Evolutionary conservation across 1,140 invertebrate genomes (phyloP).

Genomic region (Ceratina calcarata): DNA sequence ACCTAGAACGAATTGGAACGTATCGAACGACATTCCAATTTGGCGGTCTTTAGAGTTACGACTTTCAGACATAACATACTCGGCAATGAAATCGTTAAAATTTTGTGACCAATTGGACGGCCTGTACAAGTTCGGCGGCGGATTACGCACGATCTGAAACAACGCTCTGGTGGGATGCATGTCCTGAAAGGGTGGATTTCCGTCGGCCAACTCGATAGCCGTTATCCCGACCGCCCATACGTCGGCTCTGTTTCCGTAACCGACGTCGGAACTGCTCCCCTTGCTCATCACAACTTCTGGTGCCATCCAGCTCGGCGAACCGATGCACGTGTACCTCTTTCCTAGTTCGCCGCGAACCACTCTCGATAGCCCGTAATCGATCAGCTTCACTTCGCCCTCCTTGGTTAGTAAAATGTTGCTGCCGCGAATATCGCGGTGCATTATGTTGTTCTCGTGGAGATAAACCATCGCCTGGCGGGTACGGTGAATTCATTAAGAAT

Average conservation of each 20-base stretch:
- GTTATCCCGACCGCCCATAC: constrained; percentile 97
- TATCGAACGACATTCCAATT: neutral
- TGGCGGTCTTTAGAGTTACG: too few relatives aligned
- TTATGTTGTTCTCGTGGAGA: constrained; percentile 91
- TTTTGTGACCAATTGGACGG: constrained; percentile 89
- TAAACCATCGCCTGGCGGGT: constrained; percentile 85
- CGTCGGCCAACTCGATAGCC: constrained; percentile 94
- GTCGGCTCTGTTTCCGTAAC: constrained; percentile 89
- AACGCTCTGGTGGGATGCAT: constrained; percentile 93
- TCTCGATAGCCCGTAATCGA: constrained; percentile 92
- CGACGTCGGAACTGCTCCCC: constrained; percentile 55
- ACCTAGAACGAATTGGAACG: constrained; percentile 81
- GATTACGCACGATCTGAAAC: constrained; percentile 93
- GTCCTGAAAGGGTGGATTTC: constrained; percentile 90
- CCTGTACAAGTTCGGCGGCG: constrained; percentile 88
- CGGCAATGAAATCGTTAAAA: constrained; percentile 91
- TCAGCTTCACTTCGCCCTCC: constrained; percentile 90
- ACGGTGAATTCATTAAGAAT: neutral
- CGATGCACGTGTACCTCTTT: constrained; percentile 87
- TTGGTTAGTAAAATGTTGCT: constrained; percentile 93
- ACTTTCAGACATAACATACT: constrained; percentile 81
- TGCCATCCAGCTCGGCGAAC: constrained; percentile 95
- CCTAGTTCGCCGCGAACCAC: constrained; percentile 88
- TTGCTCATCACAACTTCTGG: constrained; percentile 88
- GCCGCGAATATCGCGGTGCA: constrained; percentile 93